phyloP scores from a whole-genome alignment of 2,113 vertebrate species.

The Ramphastos sulfuratus region DNA sequence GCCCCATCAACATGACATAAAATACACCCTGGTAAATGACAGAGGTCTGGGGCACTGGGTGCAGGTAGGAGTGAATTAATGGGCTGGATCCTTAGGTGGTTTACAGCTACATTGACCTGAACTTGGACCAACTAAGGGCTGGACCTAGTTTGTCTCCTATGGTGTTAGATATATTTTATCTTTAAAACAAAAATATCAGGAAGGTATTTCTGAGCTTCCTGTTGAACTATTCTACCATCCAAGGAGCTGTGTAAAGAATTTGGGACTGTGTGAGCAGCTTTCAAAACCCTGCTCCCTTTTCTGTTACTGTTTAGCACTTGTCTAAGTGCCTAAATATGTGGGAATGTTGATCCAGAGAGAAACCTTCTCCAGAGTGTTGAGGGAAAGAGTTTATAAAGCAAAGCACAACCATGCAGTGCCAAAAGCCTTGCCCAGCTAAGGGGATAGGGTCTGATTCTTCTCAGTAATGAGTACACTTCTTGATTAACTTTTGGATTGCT shows the following conservation, averaged over 20 bases:
- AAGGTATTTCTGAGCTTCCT: constrained; percentile 2
- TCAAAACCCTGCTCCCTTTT: background rate
- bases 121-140: background rate
- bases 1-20: background rate
- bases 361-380: background rate
- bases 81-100: background rate
- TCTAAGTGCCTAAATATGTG: background rate
- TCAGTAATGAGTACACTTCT: constrained; percentile 10
- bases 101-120: background rate
- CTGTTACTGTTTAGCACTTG: constrained; percentile 34
- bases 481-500: constrained; percentile 17
- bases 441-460: constrained; percentile 18
- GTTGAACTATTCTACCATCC: background rate
- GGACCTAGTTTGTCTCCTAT: background rate
- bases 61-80: background rate
- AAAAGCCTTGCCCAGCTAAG: background rate
- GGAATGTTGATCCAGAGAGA: background rate
- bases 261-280: background rate
- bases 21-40: background rate
- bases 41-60: background rate
- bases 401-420: background rate
- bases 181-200: background rate
- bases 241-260: background rate
- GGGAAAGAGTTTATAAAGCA: background rate
- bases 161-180: background rate